Base-by-base conservation (phyloP, 37 sponge, comb jelly and placozoan species). In the Crambe crambe region DNA sequence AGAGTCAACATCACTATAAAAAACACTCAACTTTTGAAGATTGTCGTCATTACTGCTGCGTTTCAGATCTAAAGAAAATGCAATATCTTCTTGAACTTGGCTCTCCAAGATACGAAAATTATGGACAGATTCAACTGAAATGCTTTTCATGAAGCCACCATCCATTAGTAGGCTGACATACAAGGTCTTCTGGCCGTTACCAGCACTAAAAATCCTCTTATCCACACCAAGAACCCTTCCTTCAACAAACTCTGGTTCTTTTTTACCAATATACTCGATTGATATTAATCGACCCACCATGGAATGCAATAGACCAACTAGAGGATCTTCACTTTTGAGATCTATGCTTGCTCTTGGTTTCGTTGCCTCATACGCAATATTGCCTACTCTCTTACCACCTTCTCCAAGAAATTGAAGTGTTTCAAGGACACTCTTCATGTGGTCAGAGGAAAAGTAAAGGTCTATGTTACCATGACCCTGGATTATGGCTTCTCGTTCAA, bases 311-410 rank as follows among this genome's bases (percentile, higher is more conserved):
- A 95, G 70, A 20, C 68, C 75, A 12, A 86, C 64, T 0, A 91
- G 70, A 10, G 93, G 93, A 20, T 82, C n/a, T 56, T 12, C 32
- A 22, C 40, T 35, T 15, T 44, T 42, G 26, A 95, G 72, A n/a
- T 74, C 25, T 36, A 91, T 70, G 72, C 72, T 86, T 9, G 95
- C 83, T 26, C 58, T 57, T 2, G 95, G 95, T 31, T 85, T 81
- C 9, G 88, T 95, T 2, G 89, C 73, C 75, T 95, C 95, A 83
- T 95, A 95, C 34, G 95, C 87, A 43, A 95, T 95, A 74, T 95
- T 95, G 5, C 95, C 95, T 23, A 95, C 78, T 31, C 85, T 80
- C 2, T n/a, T n/a, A n/a, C n/a, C n/a, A n/a, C n/a, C n/a, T n/a
- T n/a, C n/a, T n/a, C n/a, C n/a, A n/a, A 61, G 37, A 70, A 95